These are phyloP conservation scores for Drosophila bipectinata DNA, from an alignment of 1,140 invertebrate species.

Conservation along the genomic window DNA sequence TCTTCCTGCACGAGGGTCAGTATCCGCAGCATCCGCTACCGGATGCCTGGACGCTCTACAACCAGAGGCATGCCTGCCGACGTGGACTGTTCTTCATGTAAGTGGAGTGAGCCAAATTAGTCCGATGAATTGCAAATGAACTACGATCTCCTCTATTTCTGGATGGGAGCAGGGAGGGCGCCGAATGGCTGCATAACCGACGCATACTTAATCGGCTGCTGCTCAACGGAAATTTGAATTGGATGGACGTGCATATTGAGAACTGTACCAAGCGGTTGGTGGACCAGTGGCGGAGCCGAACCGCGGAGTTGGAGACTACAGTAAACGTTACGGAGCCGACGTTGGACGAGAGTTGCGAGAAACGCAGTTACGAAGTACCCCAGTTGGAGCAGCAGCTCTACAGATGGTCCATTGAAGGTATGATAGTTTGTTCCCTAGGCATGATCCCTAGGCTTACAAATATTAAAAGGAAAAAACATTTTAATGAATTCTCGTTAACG, in stretches of 20 bases:
- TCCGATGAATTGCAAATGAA: slow-evolving; percentile 67
- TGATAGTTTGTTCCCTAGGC: slow-evolving; percentile 13
- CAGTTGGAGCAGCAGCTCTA: slow-evolving; percentile 90
- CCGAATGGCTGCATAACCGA: slow-evolving; percentile 90
- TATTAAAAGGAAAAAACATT: too few relatives aligned
- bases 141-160: slow-evolving; percentile 23
- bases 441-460: too few relatives aligned
- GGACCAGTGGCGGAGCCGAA: slow-evolving; percentile 36
- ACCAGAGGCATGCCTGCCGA: slow-evolving; percentile 88
- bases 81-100: slow-evolving; percentile 95
- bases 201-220: slow-evolving; percentile 90
- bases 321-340: neutral
- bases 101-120: slow-evolving; percentile 65
- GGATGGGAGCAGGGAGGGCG: slow-evolving; percentile 87
- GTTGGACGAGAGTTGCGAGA: slow-evolving; percentile 3
- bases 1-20: slow-evolving; percentile 91
- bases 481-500: too few relatives aligned
- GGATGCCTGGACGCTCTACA: slow-evolving; percentile 92
- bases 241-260: slow-evolving; percentile 82
- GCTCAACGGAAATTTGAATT: slow-evolving; percentile 85
- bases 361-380: slow-evolving; percentile 66
- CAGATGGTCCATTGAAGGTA: slow-evolving; percentile 90
- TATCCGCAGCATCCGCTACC: slow-evolving; percentile 92
- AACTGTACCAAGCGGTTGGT: slow-evolving; percentile 63
- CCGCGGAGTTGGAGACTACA: slow-evolving; percentile 9